phyloP scores from a whole-genome alignment of 2,797 vertebrate genomes.

The Falco biarmicus region DNA sequence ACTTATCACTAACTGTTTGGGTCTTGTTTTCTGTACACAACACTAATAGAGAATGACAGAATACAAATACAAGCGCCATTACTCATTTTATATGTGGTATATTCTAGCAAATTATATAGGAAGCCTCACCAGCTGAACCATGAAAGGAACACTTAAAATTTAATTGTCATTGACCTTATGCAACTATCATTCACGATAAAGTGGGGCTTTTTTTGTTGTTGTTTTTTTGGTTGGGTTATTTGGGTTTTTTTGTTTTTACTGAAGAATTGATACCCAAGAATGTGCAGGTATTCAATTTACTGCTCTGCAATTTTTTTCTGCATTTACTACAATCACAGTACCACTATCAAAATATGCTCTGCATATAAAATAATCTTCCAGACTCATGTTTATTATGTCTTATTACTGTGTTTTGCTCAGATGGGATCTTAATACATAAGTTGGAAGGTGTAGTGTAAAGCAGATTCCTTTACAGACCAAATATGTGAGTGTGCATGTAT shows the following conservation, averaged over 20 bases:
- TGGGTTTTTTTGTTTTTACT: neutral
- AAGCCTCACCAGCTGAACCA: neutral
- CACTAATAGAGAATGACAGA: constrained; percentile 78
- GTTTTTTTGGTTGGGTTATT: neutral
- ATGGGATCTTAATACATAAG: neutral
- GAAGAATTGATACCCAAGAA: neutral
- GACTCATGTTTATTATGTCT: neutral
- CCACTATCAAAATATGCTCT: neutral
- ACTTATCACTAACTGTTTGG: constrained; percentile 81
- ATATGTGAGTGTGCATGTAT: neutral
- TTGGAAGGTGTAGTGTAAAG: neutral
- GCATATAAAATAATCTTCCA: neutral
- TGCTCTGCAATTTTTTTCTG: neutral
- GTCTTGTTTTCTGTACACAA: constrained; percentile 70
- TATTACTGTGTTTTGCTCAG: neutral
- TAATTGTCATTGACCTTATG: constrained; percentile 56
- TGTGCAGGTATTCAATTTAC: neutral
- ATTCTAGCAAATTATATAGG: constrained; percentile 47
- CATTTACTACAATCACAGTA: neutral
- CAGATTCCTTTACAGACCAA: neutral
- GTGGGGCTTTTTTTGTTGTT: neutral
- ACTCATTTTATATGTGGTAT: constrained; percentile 59
- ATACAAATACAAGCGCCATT: constrained; percentile 54
- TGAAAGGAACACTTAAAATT: constrained; percentile 42
- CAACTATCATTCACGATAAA: neutral